phyloP scores from a whole-genome alignment of 2,797 vertebrate genomes.

The Propithecus deckenii region DNA sequence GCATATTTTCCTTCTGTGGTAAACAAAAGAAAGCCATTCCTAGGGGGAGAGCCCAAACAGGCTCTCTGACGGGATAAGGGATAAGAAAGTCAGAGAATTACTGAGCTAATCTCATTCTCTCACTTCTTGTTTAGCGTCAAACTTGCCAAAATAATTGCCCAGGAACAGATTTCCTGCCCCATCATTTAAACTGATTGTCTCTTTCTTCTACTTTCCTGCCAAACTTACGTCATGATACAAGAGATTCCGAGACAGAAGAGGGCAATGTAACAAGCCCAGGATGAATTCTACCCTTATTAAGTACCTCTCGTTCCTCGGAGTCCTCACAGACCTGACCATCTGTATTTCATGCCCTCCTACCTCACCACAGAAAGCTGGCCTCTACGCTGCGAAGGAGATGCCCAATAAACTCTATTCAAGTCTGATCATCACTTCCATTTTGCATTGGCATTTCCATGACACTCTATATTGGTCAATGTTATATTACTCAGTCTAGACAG shows the following conservation, averaged over 20 bases:
- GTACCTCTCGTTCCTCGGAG: constrained; percentile 55
- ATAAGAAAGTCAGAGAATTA: neutral
- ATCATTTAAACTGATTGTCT: constrained; percentile 11
- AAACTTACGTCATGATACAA: constrained; percentile 39
- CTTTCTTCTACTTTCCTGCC: constrained; percentile 42
- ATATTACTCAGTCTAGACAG: constrained; percentile 61
- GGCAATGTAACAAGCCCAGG: neutral
- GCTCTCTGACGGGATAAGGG: neutral
- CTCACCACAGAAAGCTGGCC: constrained; percentile 44
- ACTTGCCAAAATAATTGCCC: constrained; percentile 47
- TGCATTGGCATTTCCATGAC: neutral
- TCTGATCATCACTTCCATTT: neutral
- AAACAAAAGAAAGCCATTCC: constrained; percentile 41
- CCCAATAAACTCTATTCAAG: neutral
- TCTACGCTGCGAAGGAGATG: neutral
- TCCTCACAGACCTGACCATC: constrained; percentile 23
- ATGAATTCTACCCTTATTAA: constrained; percentile 54
- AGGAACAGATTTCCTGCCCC: constrained; percentile 49
- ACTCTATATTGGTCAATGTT: neutral
- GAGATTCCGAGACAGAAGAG: constrained; percentile 40
- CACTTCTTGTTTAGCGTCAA: neutral
- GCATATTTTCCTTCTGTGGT: neutral
- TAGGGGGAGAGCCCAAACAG: neutral
- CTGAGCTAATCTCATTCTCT: constrained; percentile 48
- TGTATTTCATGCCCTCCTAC: constrained; percentile 28